Evolutionary conservation across 2,113 vertebrate species (phyloP).

Genomic region (Clarias gariepinus): DNA sequence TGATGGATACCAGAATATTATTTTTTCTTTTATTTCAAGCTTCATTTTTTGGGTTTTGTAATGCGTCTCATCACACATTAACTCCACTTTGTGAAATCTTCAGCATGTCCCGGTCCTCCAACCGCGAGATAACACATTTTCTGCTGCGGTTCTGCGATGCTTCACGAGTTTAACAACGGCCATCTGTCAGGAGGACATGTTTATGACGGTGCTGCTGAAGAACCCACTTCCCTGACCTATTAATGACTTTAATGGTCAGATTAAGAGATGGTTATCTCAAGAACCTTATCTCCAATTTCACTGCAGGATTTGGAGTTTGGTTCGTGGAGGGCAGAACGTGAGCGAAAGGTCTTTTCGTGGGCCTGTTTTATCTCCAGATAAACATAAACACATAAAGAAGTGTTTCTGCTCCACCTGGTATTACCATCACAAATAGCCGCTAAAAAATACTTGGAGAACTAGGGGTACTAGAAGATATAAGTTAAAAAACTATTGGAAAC

Average conservation of each 20-base stretch:
- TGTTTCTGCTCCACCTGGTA: background rate
- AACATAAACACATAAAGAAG: background rate
- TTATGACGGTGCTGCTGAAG: background rate
- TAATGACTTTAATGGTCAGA: conserved; percentile 11
- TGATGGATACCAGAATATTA: conserved; percentile 24
- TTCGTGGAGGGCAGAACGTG: background rate
- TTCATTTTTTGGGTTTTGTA: background rate
- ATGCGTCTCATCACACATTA: background rate
- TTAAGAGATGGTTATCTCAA: conserved; percentile 14
- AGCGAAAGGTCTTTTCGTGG: background rate
- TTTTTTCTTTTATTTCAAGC: background rate
- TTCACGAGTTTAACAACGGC: background rate
- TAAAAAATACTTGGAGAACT: background rate
- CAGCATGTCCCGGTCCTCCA: background rate
- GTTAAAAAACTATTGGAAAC: background rate
- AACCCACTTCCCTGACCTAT: background rate
- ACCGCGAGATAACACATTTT: background rate
- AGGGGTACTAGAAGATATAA: background rate
- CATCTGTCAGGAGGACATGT: conserved; percentile 4
- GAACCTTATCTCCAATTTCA: background rate
- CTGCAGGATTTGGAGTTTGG: background rate
- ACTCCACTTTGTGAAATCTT: background rate
- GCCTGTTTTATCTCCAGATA: background rate
- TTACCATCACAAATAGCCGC: background rate
- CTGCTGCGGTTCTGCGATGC: background rate